phyloP scores from a whole-genome alignment of 2,113 vertebrate species.

The Pelecanoides urinatrix region DNA sequence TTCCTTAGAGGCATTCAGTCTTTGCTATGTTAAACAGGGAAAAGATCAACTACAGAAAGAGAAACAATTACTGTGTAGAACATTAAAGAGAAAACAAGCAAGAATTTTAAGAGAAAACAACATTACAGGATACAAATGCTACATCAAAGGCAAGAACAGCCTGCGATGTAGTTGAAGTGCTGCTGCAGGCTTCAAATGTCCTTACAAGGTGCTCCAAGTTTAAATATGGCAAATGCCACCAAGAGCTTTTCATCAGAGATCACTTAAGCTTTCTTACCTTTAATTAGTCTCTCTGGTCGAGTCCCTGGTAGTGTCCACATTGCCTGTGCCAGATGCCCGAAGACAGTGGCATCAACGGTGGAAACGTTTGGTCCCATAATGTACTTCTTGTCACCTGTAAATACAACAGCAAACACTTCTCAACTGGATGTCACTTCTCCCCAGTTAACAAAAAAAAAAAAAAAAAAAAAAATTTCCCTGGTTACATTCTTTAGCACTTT shows the following conservation, averaged over 20 bases:
- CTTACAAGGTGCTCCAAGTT: background rate
- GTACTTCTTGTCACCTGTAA: constrained; percentile 95
- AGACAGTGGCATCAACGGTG: constrained; percentile 92
- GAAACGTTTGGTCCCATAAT: constrained; percentile 95
- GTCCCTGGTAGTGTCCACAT: constrained; percentile 98
- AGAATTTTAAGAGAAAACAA: background rate
- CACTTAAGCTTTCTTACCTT: constrained; percentile 77
- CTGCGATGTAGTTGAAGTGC: background rate
- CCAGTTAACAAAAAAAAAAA: background rate
- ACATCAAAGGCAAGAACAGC: background rate
- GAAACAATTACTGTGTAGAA: background rate
- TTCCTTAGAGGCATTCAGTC: background rate
- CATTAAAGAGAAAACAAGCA: background rate
- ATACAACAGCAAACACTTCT: background rate
- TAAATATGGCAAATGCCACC: background rate
- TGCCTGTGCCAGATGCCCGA: constrained; percentile 93
- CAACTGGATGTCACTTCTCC: background rate
- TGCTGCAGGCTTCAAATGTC: background rate
- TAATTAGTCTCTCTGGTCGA: constrained; percentile 90
- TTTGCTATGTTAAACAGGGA: background rate
- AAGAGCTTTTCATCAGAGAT: background rate
- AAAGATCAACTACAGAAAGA: background rate
- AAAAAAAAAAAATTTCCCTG: background rate
- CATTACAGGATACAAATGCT: background rate
- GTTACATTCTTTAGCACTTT: background rate